Percentiles rank a stretch among this genome's conserved stretches.
Evolutionary conservation across 2,113 vertebrate genomes (phyloP).

Genomic region (Anolis sagrei): DNA sequence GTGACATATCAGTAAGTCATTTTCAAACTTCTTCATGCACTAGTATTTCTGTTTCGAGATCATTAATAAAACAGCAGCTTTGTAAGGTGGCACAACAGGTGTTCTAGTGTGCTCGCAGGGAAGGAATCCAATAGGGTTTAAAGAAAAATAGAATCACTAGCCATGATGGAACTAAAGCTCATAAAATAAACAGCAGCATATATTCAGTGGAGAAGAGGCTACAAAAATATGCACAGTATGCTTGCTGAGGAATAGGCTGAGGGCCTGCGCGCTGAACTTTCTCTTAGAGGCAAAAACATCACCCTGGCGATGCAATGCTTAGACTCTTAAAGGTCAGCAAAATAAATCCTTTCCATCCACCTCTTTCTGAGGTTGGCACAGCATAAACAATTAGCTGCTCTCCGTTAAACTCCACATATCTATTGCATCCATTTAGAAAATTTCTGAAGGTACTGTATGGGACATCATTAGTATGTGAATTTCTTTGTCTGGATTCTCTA

Average conservation of each 20-base stretch:
- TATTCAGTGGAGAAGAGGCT: constrained; percentile 51
- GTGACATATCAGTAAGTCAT: constrained; percentile 74
- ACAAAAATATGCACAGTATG: constrained; percentile 61
- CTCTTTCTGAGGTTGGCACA: constrained; percentile 55
- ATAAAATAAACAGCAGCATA: constrained; percentile 67
- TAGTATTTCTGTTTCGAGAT: constrained; percentile 76
- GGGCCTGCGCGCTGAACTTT: constrained; percentile 50
- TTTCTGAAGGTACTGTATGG: constrained; percentile 70
- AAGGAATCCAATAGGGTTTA: constrained; percentile 48
- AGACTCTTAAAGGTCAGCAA: constrained; percentile 66
- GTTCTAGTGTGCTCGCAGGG: constrained; percentile 63
- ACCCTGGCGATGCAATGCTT: constrained; percentile 62
- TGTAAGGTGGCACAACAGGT: constrained; percentile 71
- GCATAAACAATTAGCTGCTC: constrained; percentile 75
- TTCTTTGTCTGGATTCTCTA: constrained; percentile 70
- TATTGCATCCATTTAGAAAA: constrained; percentile 62
- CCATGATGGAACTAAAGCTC: constrained; percentile 59
- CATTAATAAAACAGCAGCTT: constrained; percentile 81
- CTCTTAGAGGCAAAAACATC: constrained; percentile 54
- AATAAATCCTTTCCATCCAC: constrained; percentile 53
- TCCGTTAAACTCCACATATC: constrained; percentile 66
- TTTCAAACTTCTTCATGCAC: constrained; percentile 75
- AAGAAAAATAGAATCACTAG: constrained; percentile 51
- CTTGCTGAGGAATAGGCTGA: constrained; percentile 46
- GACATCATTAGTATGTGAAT: constrained; percentile 73